These are phyloP conservation scores for Amphipyra berbera DNA, from an alignment of 2,888 invertebrate species.

Conservation along the genomic window DNA sequence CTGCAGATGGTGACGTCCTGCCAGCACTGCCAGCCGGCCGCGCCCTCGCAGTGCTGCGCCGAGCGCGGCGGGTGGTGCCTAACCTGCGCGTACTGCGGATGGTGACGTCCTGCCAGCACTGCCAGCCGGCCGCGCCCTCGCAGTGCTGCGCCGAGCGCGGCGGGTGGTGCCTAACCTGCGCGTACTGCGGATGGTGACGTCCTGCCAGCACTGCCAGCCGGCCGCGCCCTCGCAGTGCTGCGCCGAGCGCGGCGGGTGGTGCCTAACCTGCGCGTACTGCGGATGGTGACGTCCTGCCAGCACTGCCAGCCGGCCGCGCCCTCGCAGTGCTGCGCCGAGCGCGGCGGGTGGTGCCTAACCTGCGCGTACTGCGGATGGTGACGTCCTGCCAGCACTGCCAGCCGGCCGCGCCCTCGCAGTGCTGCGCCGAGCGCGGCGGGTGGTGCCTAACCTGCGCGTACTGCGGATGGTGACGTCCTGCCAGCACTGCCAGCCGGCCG, in stretches of 20 bases:
- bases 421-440: constrained; percentile 97
- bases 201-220: constrained; percentile 96
- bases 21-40: constrained; percentile 94
- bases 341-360: constrained; percentile 98
- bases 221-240: constrained; percentile 95
- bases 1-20: constrained; percentile 98
- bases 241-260: constrained; percentile 98
- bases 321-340: constrained; percentile 97
- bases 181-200: constrained; percentile 97
- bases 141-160: constrained; percentile 97
- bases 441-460: constrained; percentile 96
- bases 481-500: constrained; percentile 94
- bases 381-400: constrained; percentile 98
- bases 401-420: constrained; percentile 94
- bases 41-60: constrained; percentile 96
- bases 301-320: constrained; percentile 94
- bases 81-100: constrained; percentile 94
- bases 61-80: constrained; percentile 98
- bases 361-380: constrained; percentile 95
- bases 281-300: constrained; percentile 98
- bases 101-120: constrained; percentile 96
- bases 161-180: constrained; percentile 97
- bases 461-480: constrained; percentile 98
- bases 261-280: constrained; percentile 95
- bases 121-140: constrained; percentile 95